Evolutionary conservation across 2,888 invertebrate genomes (phyloP), one percentile per base, ranked within the genome.

Genomic region (Drosophila monieri): DNA sequence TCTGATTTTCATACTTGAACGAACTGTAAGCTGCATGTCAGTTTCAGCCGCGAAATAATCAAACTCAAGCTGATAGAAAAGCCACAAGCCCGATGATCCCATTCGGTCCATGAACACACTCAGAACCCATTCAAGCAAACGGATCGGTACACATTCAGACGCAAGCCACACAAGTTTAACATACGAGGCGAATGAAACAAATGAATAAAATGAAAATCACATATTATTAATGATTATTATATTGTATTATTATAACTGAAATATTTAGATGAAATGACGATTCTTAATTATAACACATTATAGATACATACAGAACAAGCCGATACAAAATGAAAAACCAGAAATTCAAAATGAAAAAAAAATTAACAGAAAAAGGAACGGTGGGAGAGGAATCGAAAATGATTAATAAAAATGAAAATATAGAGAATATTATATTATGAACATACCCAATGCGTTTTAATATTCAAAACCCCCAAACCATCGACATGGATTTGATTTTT

Each of bases 221-320:
- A 87, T 88, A 87, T 87, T 79, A 87, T 87, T 81, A 87, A 80
- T 76, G 74, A 87, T 88, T 86, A 88, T 85, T 83, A 78, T 78
- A 87, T 88, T 88, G 83, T 86, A 88, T 85, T 88, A 88, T 88
- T 88, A 83, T 83, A 78, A 89, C 80, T 87, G 85, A 86, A 89
- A 88, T 88, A 89, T 86, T 87, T 89, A 89, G 89, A 89, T 88
- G 88, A 88, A 88, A 89, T 89, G 89, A 89, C 68, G 79, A 89
- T 88, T 88, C 86, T 88, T 88, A 89, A 89, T 86, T 88, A 85
- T 88, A 88, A 88, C 74, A 86, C 78, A 89, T 85, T 86, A 88
- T 86, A 89, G 83, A 89, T 80, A 84, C 84, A 87, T 86, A 88
- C 84, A 65, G 78, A 84, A 85, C 77, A 80, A 85, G 73, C 75